Conservation (phyloP, 2,888 invertebrate genomes). For the Drosophila histrio region DNA sequence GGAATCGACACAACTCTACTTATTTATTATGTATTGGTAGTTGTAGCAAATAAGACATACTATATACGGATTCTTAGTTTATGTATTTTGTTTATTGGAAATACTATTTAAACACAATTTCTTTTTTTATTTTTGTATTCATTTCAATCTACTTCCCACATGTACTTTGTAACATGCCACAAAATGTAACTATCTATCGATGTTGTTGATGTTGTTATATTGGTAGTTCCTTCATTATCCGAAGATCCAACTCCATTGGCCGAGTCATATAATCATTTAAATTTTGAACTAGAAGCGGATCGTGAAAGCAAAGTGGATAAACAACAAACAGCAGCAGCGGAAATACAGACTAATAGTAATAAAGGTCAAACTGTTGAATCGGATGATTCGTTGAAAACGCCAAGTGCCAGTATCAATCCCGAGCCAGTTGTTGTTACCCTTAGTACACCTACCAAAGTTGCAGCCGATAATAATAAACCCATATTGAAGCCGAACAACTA, state of each 20-base stretch:
- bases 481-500: slow-evolving; percentile 14
- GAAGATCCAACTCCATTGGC: slow-evolving; percentile 85
- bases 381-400: slow-evolving; percentile 77
- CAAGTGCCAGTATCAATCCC: slow-evolving; percentile 59
- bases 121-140: slow-evolving; percentile 14
- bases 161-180: slow-evolving; percentile 5
- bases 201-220: slow-evolving; percentile 30
- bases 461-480: slow-evolving; percentile 23
- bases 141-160: slow-evolving; percentile 6
- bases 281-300: slow-evolving; percentile 83
- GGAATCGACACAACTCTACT: too few relatives aligned
- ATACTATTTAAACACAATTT: slow-evolving; percentile 15
- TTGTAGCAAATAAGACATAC: slow-evolving; percentile 12
- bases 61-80: background rate
- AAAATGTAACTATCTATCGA: slow-evolving; percentile 22
- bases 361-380: slow-evolving; percentile 38
- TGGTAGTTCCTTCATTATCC: slow-evolving; percentile 84
- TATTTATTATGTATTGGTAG: slow-evolving; percentile 7
- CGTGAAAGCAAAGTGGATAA: slow-evolving; percentile 16
- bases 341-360: slow-evolving; percentile 48
- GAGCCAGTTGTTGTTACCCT: slow-evolving; percentile 28
- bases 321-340: slow-evolving; percentile 49
- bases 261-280: slow-evolving; percentile 82
- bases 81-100: slow-evolving; percentile 2
- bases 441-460: slow-evolving; percentile 50